Conservation (phyloP, 2,888 invertebrate species). For the Brachyptera risi region DNA sequence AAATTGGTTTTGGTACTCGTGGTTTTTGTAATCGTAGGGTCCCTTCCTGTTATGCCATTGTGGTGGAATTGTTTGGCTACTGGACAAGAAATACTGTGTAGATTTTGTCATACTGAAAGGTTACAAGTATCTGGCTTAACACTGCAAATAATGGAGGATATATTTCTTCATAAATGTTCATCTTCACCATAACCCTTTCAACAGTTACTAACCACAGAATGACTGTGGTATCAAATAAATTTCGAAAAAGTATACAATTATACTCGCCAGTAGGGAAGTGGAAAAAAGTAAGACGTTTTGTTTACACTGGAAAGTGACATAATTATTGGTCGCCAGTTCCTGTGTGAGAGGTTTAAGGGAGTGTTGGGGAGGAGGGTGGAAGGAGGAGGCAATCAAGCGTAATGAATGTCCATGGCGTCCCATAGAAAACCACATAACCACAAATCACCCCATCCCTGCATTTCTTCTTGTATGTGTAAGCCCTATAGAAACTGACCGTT, state of each 20-base stretch:
- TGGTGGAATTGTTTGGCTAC: too few relatives aligned
- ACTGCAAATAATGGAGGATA: too few relatives aligned
- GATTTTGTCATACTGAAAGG: too few relatives aligned
- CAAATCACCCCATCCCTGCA: slow-evolving; percentile 7
- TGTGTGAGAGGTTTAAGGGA: not conserved
- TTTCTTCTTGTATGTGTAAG: not conserved
- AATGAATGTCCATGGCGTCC: slow-evolving; percentile 9
- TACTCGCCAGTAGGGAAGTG: not conserved
- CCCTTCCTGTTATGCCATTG: too few relatives aligned
- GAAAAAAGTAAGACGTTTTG: not conserved
- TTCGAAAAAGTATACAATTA: too few relatives aligned
- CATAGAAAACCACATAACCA: slow-evolving; percentile 4
- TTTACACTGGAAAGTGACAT: slow-evolving; percentile 13
- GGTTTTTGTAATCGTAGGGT: too few relatives aligned
- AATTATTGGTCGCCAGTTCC: slow-evolving; percentile 1
- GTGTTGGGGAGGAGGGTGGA: not conserved
- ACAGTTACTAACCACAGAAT: not conserved
- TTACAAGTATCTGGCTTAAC: too few relatives aligned
- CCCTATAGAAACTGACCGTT: not conserved
- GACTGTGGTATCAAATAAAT: too few relatives aligned
- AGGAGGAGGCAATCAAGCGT: slow-evolving; percentile 18
- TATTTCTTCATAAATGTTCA: too few relatives aligned
- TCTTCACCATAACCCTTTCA: not conserved
- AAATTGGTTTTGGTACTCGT: too few relatives aligned
- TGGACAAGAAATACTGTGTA: too few relatives aligned